Evolutionary conservation across 2,888 invertebrate genomes (phyloP).

Genomic region (Synanthedon vespiformis): DNA sequence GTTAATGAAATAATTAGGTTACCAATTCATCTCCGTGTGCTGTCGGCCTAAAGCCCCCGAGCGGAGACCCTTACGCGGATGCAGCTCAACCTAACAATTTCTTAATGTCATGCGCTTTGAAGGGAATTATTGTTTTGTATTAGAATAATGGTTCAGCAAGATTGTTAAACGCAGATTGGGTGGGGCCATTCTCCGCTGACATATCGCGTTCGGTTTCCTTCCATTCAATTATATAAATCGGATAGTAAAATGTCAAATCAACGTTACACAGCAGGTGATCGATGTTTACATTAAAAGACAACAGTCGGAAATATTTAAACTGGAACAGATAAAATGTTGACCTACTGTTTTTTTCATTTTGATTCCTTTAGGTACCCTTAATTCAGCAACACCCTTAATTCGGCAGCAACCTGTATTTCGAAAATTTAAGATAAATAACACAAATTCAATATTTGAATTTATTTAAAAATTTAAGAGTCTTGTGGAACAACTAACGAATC

Average conservation of each 20-base stretch:
- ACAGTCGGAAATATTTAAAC: no score
- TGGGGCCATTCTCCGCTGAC: slow-evolving; percentile 26
- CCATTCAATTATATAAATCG: slow-evolving; percentile 22
- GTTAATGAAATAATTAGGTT: no score
- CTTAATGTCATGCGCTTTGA: slow-evolving; percentile 66
- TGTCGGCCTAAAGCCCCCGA: slow-evolving; percentile 29
- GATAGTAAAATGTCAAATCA: slow-evolving; percentile 20
- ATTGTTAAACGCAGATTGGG: slow-evolving; percentile 48
- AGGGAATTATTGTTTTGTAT: slow-evolving; percentile 67
- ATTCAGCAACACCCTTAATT: no score
- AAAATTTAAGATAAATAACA: no score
- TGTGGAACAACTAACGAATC: no score
- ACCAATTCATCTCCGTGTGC: slow-evolving; percentile 1
- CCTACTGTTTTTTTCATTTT: no score
- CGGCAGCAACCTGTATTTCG: no score
- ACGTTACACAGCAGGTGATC: slow-evolving; percentile 1
- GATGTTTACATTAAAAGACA: neutral
- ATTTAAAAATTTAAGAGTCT: no score
- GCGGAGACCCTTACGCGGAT: slow-evolving; percentile 56
- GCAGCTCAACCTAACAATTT: slow-evolving; percentile 65
- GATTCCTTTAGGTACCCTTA: no score
- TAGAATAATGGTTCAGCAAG: slow-evolving; percentile 57
- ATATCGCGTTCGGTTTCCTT: slow-evolving; percentile 20
- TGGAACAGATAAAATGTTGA: no score
- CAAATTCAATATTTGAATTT: no score